A percentile compares a stretch with the other conserved stretches of the same genome.
phyloP scores from a whole-genome alignment of 2,888 invertebrate species.

The Cordilura impudica region DNA sequence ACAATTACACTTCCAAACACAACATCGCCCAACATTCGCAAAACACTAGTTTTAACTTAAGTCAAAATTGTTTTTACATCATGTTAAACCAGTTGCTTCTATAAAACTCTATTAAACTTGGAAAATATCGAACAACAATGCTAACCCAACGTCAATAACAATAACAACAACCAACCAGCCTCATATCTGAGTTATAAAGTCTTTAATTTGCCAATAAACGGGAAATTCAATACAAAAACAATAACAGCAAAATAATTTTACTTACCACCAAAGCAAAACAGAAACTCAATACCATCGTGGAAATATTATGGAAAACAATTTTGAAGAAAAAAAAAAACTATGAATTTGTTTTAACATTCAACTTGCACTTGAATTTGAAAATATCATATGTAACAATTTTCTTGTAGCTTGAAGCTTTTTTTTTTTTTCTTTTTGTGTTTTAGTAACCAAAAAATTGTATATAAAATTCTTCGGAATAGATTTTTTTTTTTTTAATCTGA shows the following conservation, averaged over 20 bases:
- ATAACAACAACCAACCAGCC: background rate
- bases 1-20: background rate
- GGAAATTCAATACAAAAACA: constrained; percentile 55
- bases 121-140: background rate
- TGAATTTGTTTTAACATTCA: constrained; percentile 56
- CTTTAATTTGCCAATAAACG: constrained; percentile 56
- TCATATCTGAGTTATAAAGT: constrained; percentile 10
- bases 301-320: background rate
- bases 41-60: background rate
- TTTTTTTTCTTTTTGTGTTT: too few relatives aligned
- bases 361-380: constrained; percentile 60
- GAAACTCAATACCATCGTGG: background rate
- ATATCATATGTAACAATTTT: too few relatives aligned
- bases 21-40: background rate
- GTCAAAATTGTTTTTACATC: background rate
- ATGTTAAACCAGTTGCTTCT: background rate
- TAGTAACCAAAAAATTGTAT: too few relatives aligned
- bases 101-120: background rate
- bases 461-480: too few relatives aligned
- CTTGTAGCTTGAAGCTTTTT: too few relatives aligned
- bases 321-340: constrained; percentile 9
- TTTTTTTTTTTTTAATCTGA: too few relatives aligned
- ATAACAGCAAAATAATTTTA: constrained; percentile 1
- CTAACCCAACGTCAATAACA: background rate
- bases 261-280: background rate